A percentile compares a stretch with the other conserved stretches of the same genome.
phyloP scores from a whole-genome alignment of 1,140 invertebrate species.

The Nilaparvata lugens region DNA sequence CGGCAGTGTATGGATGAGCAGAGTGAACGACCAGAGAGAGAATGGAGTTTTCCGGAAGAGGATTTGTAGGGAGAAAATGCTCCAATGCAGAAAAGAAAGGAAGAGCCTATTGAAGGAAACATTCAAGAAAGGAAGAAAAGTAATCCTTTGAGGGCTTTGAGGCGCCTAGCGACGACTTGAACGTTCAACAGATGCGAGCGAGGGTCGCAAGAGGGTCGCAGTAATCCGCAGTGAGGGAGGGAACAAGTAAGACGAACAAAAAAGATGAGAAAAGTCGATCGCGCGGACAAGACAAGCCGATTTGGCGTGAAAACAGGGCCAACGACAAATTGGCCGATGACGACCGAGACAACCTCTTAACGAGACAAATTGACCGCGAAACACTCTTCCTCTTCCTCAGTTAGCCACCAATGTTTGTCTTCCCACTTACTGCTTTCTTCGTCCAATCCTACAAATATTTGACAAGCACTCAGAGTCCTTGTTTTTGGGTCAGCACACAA shows the following conservation, averaged over 20 bases:
- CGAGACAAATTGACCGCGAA: neutral
- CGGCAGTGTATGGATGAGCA: too few species aligned
- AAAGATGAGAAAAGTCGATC: neutral
- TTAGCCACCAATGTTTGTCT: neutral
- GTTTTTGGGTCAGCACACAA: too few species aligned
- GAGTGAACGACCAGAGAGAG: too few species aligned
- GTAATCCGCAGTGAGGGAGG: neutral
- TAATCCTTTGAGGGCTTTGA: too few species aligned
- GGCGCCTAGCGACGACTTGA: too few species aligned
- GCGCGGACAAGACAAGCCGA: conserved; percentile 4
- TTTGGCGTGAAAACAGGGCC: conserved; percentile 10
- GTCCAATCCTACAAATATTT: neutral
- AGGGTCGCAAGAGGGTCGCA: too few species aligned
- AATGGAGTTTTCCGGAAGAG: too few species aligned
- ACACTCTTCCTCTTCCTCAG: neutral
- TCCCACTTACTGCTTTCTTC: too few species aligned
- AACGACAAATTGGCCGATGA: neutral
- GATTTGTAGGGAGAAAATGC: neutral
- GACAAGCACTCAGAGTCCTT: neutral
- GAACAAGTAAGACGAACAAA: neutral
- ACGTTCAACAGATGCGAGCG: too few species aligned
- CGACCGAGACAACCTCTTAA: conserved; percentile 2
- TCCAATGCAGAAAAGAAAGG: neutral
- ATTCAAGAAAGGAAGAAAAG: too few species aligned
- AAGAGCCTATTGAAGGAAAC: neutral